Evolutionary conservation across 2,113 vertebrate genomes (phyloP).

Genomic region (Sakesphorus luctuosus): DNA sequence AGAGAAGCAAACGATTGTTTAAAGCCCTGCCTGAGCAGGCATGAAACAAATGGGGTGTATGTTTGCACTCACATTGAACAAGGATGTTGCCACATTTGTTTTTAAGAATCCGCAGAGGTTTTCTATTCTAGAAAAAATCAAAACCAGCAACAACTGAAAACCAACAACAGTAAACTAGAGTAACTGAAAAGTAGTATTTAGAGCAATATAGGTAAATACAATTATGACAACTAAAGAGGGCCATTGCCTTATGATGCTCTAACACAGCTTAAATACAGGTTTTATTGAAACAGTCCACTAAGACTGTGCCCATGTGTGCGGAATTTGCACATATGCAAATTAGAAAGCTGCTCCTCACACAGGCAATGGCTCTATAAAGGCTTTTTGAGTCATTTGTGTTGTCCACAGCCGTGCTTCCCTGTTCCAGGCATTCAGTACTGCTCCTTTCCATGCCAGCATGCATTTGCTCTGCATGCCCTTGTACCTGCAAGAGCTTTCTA

Average conservation of each 20-base stretch:
- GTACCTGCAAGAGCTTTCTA: background rate
- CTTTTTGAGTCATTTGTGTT: background rate
- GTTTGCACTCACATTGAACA: background rate
- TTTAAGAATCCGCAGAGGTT: background rate
- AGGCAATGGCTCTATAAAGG: background rate
- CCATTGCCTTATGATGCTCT: background rate
- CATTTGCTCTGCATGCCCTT: background rate
- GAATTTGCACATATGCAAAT: background rate
- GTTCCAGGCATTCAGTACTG: background rate
- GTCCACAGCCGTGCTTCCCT: fast-evolving
- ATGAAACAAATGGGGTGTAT: background rate
- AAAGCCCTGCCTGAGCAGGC: background rate
- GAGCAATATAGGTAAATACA: background rate
- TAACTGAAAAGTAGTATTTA: background rate
- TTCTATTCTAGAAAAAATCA: background rate
- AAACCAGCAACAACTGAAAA: background rate
- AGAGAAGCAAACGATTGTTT: background rate
- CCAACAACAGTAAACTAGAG: background rate
- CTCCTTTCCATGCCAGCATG: background rate
- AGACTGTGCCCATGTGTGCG: background rate
- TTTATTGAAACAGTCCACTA: background rate
- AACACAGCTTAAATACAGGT: background rate
- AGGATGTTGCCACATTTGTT: background rate
- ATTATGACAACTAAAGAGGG: background rate
- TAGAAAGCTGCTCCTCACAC: background rate